Conservation (phyloP, 2,113 vertebrate species). For the Burhinus oedicnemus region DNA sequence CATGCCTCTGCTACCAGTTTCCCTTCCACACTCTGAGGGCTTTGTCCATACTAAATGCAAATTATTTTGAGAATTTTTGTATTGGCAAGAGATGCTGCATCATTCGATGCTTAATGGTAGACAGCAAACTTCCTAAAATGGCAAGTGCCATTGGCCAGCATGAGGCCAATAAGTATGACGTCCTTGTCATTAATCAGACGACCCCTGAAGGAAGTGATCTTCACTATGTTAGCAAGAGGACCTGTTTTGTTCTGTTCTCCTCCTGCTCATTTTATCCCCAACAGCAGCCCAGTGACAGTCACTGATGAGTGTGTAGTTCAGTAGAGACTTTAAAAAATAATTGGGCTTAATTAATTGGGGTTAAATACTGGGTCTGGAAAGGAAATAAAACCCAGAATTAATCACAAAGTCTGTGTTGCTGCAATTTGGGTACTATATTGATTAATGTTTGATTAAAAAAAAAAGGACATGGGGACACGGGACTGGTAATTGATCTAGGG, state of each 20-base stretch:
- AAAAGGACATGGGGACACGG: fast-evolving
- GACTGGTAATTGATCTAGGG: background rate
- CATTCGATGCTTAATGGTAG: background rate
- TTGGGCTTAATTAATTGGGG: background rate
- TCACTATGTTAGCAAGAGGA: background rate
- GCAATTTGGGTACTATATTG: background rate
- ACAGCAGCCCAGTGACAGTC: background rate
- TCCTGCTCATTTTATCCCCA: background rate
- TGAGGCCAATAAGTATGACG: background rate
- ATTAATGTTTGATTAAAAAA: background rate
- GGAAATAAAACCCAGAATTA: background rate
- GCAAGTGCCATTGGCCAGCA: background rate
- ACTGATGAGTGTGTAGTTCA: background rate
- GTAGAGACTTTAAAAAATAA: background rate
- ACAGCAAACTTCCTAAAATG: background rate
- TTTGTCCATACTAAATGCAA: background rate
- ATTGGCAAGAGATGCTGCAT: background rate
- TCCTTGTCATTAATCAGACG: background rate
- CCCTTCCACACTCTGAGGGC: background rate
- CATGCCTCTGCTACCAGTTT: background rate
- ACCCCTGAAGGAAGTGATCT: background rate
- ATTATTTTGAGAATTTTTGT: background rate
- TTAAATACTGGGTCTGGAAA: background rate
- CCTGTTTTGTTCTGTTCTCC: background rate
- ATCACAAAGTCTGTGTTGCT: background rate